Conservation (phyloP, 1,140 invertebrate genomes). For the Delia radicum region DNA sequence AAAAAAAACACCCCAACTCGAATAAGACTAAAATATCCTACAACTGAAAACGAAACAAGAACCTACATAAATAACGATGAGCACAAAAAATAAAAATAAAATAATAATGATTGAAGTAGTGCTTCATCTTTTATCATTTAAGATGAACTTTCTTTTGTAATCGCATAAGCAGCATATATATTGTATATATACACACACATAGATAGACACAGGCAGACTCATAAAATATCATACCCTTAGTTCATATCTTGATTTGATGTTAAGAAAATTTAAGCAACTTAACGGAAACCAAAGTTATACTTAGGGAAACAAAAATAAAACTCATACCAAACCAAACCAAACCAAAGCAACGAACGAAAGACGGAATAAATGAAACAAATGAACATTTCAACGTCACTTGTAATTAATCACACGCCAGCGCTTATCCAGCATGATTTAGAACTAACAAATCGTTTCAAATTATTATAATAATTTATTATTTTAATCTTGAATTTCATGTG, state of each 20-base stretch:
- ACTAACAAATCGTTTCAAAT: slow-evolving; percentile 28
- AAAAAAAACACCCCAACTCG: background rate
- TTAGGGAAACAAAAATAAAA: background rate
- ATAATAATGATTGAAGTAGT: background rate
- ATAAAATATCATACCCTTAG: background rate
- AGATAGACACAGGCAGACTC: background rate
- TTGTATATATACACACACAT: background rate
- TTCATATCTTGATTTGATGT: background rate
- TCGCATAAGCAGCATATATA: background rate
- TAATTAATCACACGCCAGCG: slow-evolving; percentile 25
- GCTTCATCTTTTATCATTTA: background rate
- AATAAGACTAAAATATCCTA: background rate
- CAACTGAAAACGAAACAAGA: background rate
- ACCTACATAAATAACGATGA: too few relatives aligned
- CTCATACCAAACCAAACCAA: background rate
- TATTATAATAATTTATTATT: slow-evolving; percentile 29
- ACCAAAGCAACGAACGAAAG: background rate
- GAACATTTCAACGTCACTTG: slow-evolving; percentile 17
- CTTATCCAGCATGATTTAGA: slow-evolving; percentile 26
- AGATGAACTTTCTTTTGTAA: background rate
- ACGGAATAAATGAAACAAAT: background rate
- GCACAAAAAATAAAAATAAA: background rate
- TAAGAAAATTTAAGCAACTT: background rate
- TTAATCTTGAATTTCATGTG: slow-evolving; percentile 19
- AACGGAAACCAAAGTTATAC: background rate